These are phyloP conservation scores for Agrotis puta DNA, from an alignment of 2,888 invertebrate species.

Conservation along the genomic window DNA sequence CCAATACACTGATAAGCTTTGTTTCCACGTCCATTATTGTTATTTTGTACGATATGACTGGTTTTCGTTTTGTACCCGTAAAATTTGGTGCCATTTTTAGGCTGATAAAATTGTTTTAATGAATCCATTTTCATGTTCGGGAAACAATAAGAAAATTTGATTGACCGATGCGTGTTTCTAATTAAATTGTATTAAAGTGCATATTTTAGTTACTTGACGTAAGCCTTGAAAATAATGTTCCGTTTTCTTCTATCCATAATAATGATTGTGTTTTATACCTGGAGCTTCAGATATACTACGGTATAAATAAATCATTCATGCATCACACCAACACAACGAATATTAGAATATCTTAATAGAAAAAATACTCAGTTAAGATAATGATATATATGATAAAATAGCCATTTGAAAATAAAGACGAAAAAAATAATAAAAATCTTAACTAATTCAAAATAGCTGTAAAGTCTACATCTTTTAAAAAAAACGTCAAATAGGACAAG, in stretches of 20 bases:
- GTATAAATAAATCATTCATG: background rate
- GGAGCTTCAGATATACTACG: background rate
- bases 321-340: background rate
- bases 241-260: background rate
- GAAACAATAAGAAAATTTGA: background rate
- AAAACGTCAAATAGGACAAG: constrained; percentile 23
- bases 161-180: background rate
- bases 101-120: background rate
- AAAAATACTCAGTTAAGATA: background rate
- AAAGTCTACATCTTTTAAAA: constrained; percentile 18
- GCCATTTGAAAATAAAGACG: background rate
- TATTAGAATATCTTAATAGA: background rate
- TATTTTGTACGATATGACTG: background rate
- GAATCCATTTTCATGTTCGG: background rate
- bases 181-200: no score
- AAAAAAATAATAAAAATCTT: background rate
- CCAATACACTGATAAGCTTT: constrained; percentile 51
- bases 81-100: background rate
- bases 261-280: background rate
- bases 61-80: background rate
- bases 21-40: constrained; percentile 35
- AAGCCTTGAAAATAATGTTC: background rate
- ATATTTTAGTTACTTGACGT: background rate
- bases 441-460: constrained; percentile 6
- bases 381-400: background rate